phyloP scores from a whole-genome alignment of 1,140 invertebrate species.

The Mamestra configurata region DNA sequence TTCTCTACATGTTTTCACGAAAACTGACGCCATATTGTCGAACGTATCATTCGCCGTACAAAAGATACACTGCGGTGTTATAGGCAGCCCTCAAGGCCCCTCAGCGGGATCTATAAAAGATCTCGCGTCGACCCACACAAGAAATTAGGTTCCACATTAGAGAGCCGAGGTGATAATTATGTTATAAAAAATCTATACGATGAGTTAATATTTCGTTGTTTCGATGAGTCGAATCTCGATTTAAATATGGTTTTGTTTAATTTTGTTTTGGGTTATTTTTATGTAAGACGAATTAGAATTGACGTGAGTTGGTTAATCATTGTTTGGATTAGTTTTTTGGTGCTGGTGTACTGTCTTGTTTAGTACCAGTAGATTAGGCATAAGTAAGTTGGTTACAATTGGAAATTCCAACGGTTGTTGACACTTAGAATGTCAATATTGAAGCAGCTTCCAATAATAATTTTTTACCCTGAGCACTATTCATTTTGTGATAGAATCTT shows the following conservation, averaged over 20 bases:
- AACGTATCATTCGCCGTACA: neutral
- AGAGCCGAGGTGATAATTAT: conserved; percentile 85
- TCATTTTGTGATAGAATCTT: too few relatives aligned
- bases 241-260: conserved; percentile 51
- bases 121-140: conserved; percentile 78
- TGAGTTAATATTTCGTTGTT: conserved; percentile 81
- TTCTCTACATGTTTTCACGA: neutral
- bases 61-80: conserved; percentile 71
- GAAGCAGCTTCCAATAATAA: too few relatives aligned
- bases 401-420: too few relatives aligned
- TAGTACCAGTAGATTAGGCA: too few relatives aligned
- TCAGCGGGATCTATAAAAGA: conserved; percentile 79
- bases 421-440: too few relatives aligned
- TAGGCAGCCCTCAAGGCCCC: conserved; percentile 49
- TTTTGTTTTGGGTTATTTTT: conserved; percentile 4
- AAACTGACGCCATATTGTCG: neutral
- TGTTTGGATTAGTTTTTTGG: conserved; percentile 18
- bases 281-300: neutral
- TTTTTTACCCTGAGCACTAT: too few relatives aligned
- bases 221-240: conserved; percentile 71
- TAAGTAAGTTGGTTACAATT: too few relatives aligned
- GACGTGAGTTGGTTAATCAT: conserved; percentile 19
- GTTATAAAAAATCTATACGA: conserved; percentile 82
- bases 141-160: conserved; percentile 85
- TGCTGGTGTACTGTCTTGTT: too few relatives aligned